A percentile compares a stretch with the other conserved stretches of the same genome.
phyloP scores from a whole-genome alignment of 2,797 vertebrate genomes.

The Sphenodon punctatus region DNA sequence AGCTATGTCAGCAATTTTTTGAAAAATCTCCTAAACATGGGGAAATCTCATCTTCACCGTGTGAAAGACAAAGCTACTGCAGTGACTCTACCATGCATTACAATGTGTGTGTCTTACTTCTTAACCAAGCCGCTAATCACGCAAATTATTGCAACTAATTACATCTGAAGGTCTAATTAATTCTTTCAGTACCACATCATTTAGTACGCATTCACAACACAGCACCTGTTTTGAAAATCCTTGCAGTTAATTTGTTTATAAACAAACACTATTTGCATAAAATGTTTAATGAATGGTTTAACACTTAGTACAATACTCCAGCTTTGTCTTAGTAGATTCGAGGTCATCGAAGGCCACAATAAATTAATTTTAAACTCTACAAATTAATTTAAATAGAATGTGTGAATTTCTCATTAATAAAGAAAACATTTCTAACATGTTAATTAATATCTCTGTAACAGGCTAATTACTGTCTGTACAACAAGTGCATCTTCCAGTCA shows the following conservation, averaged over 20 bases:
- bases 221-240: constrained; percentile 97
- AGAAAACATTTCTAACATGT: constrained; percentile 91
- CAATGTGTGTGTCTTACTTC: constrained; percentile 92
- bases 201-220: constrained; percentile 96
- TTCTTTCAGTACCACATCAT: constrained; percentile 99
- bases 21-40: constrained; percentile 83
- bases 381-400: constrained; percentile 85
- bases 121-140: constrained; percentile 99
- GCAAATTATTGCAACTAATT: constrained; percentile 99
- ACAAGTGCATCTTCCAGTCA: constrained; percentile 81
- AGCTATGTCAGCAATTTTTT: constrained; percentile 88
- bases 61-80: constrained; percentile 78
- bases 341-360: constrained; percentile 82
- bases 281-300: constrained; percentile 92
- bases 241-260: constrained; percentile 96
- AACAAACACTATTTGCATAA: constrained; percentile 96
- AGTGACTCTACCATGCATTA: constrained; percentile 81
- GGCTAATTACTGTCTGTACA: constrained; percentile 93
- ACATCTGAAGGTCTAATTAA: constrained; percentile 98
- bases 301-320: constrained; percentile 79
- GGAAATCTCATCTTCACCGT: constrained; percentile 75
- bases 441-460: constrained; percentile 96
- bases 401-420: constrained; percentile 93
- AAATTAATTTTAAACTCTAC: constrained; percentile 87
- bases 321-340: constrained; percentile 80